Percentiles rank a stretch among this genome's conserved stretches.
Evolutionary conservation across 2,797 vertebrate genomes (phyloP).

Genomic region (Anguilla marmorata): DNA sequence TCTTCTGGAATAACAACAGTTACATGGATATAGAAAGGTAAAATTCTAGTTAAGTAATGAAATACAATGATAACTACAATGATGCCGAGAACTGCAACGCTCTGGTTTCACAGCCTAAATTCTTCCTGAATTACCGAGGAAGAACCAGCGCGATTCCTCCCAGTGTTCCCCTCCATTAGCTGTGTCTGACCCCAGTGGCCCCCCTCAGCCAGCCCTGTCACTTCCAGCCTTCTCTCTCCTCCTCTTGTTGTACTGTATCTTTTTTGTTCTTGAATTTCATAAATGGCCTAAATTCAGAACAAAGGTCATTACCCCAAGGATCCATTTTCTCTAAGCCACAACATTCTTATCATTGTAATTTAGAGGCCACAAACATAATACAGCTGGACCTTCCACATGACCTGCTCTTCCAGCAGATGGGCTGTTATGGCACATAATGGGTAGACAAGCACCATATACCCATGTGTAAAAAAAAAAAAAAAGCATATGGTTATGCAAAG

Average conservation of each 20-base stretch:
- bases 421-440: slow-evolving; percentile 8
- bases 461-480: not conserved
- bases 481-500: not conserved
- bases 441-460: slow-evolving; percentile 1
- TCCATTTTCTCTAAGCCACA: not conserved
- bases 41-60: not conserved
- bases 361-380: not conserved
- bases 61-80: not conserved
- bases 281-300: not conserved
- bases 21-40: not conserved
- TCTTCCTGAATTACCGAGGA: not conserved
- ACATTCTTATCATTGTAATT: slow-evolving; percentile 3
- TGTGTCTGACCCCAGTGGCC: not conserved
- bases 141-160: not conserved
- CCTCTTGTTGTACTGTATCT: not conserved
- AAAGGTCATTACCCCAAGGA: not conserved
- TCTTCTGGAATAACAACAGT: not conserved
- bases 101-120: not conserved
- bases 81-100: not conserved
- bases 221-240: too few species aligned
- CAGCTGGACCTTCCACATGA: slow-evolving; percentile 7
- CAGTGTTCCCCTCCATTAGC: not conserved
- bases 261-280: not conserved
- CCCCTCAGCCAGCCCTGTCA: too few species aligned
- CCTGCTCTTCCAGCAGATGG: slow-evolving; percentile 34